phyloP scores from a whole-genome alignment of 2,888 invertebrate species.

The Apamea anceps region DNA sequence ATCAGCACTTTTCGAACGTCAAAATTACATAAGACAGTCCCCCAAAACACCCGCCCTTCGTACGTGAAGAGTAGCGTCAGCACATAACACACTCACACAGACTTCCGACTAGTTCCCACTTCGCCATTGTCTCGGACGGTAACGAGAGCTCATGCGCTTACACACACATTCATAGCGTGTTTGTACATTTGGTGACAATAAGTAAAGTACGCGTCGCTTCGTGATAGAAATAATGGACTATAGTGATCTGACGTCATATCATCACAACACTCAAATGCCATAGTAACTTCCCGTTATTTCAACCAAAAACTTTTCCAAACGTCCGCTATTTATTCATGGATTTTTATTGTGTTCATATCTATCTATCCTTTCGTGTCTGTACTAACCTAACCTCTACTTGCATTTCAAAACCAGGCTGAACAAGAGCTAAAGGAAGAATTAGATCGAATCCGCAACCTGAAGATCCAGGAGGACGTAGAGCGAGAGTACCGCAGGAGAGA shows the following conservation, averaged over 20 bases:
- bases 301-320: background rate
- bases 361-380: background rate
- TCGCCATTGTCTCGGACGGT: background rate
- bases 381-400: background rate
- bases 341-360: background rate
- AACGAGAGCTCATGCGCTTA: background rate
- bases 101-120: background rate
- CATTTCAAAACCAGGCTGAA: conserved; percentile 79
- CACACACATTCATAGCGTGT: background rate
- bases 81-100: background rate
- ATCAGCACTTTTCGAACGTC: too few relatives aligned
- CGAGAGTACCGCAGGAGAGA: conserved; percentile 92
- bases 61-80: background rate
- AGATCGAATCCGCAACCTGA: conserved; percentile 87
- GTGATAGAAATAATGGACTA: background rate
- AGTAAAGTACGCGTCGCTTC: background rate
- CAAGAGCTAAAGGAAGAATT: conserved; percentile 87
- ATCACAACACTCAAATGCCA: background rate
- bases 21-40: too few relatives aligned
- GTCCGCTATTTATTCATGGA: background rate
- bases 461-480: conserved; percentile 91
- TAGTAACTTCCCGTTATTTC: background rate
- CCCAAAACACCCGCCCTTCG: too few relatives aligned
- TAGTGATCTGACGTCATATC: background rate
- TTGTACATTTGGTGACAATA: background rate